Conservation (phyloP, 2,888 invertebrate species). For the Ophonus ardosiacus region DNA sequence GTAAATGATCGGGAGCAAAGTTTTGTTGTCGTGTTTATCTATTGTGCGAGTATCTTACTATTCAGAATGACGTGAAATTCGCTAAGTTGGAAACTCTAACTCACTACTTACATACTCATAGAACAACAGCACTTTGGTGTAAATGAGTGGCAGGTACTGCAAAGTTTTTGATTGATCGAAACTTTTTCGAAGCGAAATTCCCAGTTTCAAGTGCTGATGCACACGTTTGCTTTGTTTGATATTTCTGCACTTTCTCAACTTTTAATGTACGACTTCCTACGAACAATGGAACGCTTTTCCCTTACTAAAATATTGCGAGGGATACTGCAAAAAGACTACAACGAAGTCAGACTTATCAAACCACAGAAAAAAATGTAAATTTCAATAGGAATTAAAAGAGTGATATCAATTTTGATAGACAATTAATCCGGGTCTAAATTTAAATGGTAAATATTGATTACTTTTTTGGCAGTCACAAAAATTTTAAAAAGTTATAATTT, state of each 20-base stretch:
- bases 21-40: neutral
- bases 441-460: too few species aligned
- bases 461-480: too few species aligned
- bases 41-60: slow-evolving; percentile 26
- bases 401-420: too few species aligned
- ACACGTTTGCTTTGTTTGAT: slow-evolving; percentile 44
- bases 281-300: neutral
- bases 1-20: neutral
- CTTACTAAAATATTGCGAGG: neutral
- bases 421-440: too few species aligned
- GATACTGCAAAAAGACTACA: neutral
- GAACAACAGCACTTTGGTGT: slow-evolving; percentile 24
- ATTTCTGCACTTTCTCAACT: slow-evolving; percentile 43
- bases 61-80: slow-evolving; percentile 45
- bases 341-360: neutral
- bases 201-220: slow-evolving; percentile 46
- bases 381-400: too few species aligned
- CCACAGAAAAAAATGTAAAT: neutral
- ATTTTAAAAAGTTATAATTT: too few species aligned
- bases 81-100: slow-evolving; percentile 27
- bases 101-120: slow-evolving; percentile 32
- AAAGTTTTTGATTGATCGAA: slow-evolving; percentile 47
- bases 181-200: slow-evolving; percentile 25
- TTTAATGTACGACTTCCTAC: slow-evolving; percentile 33
- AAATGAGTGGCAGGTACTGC: slow-evolving; percentile 43